A percentile compares a stretch with the other conserved stretches of the same genome.
Evolutionary conservation across 2,888 invertebrate genomes (phyloP).

Genomic region (Mystacides longicornis): DNA sequence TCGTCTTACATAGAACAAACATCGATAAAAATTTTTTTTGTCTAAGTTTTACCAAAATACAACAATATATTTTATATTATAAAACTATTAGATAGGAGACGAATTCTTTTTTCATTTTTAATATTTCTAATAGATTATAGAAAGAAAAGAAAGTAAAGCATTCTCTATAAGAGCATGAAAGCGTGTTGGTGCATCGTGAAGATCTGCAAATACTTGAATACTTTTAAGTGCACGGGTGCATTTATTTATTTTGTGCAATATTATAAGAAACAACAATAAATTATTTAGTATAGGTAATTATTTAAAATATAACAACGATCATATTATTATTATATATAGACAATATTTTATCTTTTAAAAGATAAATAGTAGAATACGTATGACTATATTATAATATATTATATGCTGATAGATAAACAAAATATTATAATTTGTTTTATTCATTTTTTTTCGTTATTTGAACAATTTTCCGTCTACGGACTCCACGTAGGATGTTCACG

Average conservation of each 20-base stretch:
- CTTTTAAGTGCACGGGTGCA: slow-evolving; percentile 13
- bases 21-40: too few relatives aligned
- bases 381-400: neutral
- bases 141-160: slow-evolving; percentile 4
- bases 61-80: too few relatives aligned
- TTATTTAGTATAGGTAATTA: neutral
- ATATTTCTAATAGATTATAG: too few relatives aligned
- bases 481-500: slow-evolving; percentile 10
- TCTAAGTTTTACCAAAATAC: too few relatives aligned
- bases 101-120: too few relatives aligned
- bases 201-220: neutral
- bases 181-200: slow-evolving; percentile 23
- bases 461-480: neutral
- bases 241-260: neutral
- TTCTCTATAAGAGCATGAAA: slow-evolving; percentile 25
- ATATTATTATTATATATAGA: neutral
- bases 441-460: neutral
- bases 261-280: slow-evolving; percentile 6
- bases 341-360: neutral
- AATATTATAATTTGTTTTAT: neutral
- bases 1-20: too few relatives aligned
- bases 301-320: neutral
- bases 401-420: neutral
- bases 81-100: too few relatives aligned
- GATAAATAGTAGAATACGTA: neutral